A percentile compares a stretch with the other conserved stretches of the same genome.
Conservation (phyloP, 2,797 vertebrate species). For the Rousettus madagascariensis region DNA sequence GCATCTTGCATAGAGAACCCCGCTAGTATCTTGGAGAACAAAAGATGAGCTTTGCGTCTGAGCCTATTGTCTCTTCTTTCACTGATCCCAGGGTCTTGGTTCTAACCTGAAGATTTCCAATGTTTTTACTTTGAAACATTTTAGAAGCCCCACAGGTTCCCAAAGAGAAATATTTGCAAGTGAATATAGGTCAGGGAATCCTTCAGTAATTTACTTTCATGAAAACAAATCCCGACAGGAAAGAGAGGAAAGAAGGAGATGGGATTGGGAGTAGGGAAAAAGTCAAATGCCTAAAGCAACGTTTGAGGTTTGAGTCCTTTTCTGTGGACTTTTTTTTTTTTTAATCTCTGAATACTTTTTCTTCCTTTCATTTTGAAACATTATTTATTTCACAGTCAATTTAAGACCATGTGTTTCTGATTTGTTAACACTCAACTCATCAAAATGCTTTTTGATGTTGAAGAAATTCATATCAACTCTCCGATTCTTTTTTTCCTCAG, state of each 20-base stretch:
- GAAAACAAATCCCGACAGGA: not conserved
- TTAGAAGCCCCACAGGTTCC: not conserved
- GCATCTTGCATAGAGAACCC: not conserved
- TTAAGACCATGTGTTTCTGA: conserved; percentile 76
- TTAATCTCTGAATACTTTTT: conserved; percentile 6
- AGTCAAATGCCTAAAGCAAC: not conserved
- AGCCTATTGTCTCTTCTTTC: not conserved
- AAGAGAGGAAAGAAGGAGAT: not conserved
- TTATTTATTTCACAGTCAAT: conserved; percentile 74
- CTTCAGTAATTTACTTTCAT: not conserved
- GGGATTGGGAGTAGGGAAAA: not conserved
- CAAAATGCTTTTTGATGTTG: conserved; percentile 70
- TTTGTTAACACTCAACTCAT: conserved; percentile 68
- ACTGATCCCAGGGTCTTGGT: not conserved
- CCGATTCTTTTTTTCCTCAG: not conserved
- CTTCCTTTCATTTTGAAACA: conserved; percentile 59
- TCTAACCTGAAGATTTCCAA: not conserved
- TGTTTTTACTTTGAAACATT: not conserved
- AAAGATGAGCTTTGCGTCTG: not conserved
- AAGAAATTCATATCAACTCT: conserved; percentile 56
- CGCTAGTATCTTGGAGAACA: not conserved
- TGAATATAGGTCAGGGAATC: not conserved
- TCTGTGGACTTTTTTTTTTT: not conserved
- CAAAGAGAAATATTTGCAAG: conserved; percentile 3
- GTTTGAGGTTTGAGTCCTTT: conserved; percentile 43